Evolutionary conservation across 2,113 vertebrate genomes (phyloP), one percentile per base, ranked within the genome.

Genomic region (Hemicordylus capensis): DNA sequence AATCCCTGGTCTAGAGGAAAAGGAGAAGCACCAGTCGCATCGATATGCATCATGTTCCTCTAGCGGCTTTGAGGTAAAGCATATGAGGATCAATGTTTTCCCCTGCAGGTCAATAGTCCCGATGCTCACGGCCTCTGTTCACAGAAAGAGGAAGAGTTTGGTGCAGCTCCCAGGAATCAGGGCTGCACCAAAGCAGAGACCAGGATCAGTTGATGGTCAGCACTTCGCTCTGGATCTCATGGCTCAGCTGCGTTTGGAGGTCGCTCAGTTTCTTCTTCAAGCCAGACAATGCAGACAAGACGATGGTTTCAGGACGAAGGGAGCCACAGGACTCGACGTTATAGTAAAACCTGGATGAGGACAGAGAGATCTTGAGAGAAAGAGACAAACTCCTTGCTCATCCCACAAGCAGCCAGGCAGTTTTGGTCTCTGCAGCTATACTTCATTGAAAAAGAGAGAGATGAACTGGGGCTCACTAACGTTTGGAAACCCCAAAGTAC

Each of bases 181-280:
- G 61, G 1, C 1, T 59, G 12, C 5, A 14, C 69, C 24, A 1
- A 5, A 6, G 22, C 54, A 79, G 5, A 10, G 63, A 37, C 44
- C 11, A 54, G 28, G 4, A 70, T 95, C 95, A 98, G 94, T 99
- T 99, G 89, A 99, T 99, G 64, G 98, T 99, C 78, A 99, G 97
- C 22, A 99, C 98, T 0, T 99, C 98, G 0, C 97, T 99, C 97
- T 99, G 99, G 89, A 99, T 99, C 94, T 99, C 99, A 0, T 99
- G 98, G 96, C 98, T 99, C 89, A 99, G 95, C 88, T 99, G 98
- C 3, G 98, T 99, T 95, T 99, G 99, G 69, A 99, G 96, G 77
- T 99, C 98, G 0, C 99, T 99, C 86, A 99, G 93, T 80, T 99
- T 99, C 96, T 98, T 99, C 96, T 99, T 99, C 46, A 99, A 93